phyloP scores from a whole-genome alignment of 2,797 vertebrate genomes.

The Onychomys arenicola region DNA sequence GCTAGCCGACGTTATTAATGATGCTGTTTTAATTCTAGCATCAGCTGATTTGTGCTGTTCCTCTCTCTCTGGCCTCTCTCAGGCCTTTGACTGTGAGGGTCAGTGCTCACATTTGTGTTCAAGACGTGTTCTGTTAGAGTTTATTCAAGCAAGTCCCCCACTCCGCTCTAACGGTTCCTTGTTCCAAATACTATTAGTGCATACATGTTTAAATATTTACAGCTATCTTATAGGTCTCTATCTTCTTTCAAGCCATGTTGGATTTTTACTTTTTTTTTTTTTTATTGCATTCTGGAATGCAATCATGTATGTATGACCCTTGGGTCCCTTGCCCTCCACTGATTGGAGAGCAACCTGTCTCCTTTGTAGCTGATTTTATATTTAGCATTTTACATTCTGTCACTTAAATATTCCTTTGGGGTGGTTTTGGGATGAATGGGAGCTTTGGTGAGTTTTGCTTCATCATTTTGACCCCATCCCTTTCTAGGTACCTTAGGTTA shows the following conservation, averaged over 20 bases:
- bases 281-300: not conserved
- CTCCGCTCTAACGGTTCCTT: not conserved
- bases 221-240: not conserved
- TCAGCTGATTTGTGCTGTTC: not conserved
- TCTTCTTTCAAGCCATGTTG: conserved; percentile 3
- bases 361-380: not conserved
- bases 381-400: not conserved
- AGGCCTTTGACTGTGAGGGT: not conserved
- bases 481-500: not conserved
- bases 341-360: not conserved
- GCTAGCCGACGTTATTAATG: not conserved
- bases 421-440: not conserved
- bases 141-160: not conserved
- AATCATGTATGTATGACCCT: not conserved
- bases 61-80: not conserved
- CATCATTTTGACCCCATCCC: not conserved
- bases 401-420: not conserved
- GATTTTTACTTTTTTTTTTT: not conserved
- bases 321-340: not conserved
- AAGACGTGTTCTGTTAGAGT: not conserved
- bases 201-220: conserved; percentile 22
- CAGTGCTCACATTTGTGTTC: not conserved
- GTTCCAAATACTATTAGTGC: not conserved
- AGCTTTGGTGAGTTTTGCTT: not conserved
- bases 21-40: not conserved